Conservation (phyloP, 2,888 invertebrate genomes). For the Ashinkailepas kermadecensis region DNA sequence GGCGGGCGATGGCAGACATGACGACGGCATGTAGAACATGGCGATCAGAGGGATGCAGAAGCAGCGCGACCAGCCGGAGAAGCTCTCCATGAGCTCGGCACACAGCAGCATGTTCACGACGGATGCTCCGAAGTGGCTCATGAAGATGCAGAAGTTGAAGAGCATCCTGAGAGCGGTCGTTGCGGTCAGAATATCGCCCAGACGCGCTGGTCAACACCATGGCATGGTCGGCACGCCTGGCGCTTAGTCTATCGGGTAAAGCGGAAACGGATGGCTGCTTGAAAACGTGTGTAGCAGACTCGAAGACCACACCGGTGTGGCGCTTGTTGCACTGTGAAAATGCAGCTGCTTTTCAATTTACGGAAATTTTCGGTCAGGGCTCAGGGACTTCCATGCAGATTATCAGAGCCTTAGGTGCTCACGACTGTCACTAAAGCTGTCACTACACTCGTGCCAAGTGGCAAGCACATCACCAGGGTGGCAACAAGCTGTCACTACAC, state of each 20-base stretch:
- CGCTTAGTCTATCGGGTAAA: neutral
- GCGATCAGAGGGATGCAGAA: constrained; percentile 21
- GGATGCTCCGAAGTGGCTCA: constrained; percentile 46
- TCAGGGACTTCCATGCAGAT: too few relatives aligned
- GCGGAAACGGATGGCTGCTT: neutral
- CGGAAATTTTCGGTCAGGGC: too few relatives aligned
- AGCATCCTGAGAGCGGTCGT: constrained; percentile 39
- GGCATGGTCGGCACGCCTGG: too few relatives aligned
- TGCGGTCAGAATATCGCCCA: too few relatives aligned
- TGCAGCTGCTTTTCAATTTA: too few relatives aligned
- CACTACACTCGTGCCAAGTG: too few relatives aligned
- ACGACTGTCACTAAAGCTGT: neutral
- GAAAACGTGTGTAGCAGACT: too few relatives aligned
- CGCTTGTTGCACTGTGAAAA: too few relatives aligned
- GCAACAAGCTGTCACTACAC: neutral
- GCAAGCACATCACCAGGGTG: too few relatives aligned
- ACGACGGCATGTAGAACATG: neutral
- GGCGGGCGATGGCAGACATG: neutral
- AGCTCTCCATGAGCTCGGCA: constrained; percentile 26
- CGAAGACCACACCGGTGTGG: too few relatives aligned
- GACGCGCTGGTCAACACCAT: too few relatives aligned
- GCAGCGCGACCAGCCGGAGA: constrained; percentile 24
- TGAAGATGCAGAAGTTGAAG: constrained; percentile 55
- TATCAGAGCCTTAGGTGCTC: neutral
- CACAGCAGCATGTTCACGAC: constrained; percentile 30